phyloP scores from a whole-genome alignment of 2,113 vertebrate genomes.

The Perca fluviatilis region DNA sequence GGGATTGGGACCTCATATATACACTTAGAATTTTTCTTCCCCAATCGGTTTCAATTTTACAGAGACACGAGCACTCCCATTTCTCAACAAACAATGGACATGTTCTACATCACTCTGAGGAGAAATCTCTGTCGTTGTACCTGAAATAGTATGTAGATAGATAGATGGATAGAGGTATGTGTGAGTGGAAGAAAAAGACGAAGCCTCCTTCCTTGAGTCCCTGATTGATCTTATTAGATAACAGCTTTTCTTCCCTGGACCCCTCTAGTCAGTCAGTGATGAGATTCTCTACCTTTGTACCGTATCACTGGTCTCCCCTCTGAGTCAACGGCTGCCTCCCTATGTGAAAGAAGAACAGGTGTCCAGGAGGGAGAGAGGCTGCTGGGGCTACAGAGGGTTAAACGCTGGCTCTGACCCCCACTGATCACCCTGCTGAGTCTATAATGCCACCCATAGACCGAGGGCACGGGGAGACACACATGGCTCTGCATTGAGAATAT shows the following conservation, averaged over 20 bases:
- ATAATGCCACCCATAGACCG: slow-evolving; percentile 71
- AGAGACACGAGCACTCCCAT: not conserved
- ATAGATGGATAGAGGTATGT: too few relatives aligned
- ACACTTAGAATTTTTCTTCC: not conserved
- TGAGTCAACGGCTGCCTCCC: slow-evolving; percentile 26
- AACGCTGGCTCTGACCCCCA: slow-evolving; percentile 71
- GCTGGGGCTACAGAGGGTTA: slow-evolving; percentile 71
- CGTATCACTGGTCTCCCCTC: slow-evolving; percentile 34
- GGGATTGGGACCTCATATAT: slow-evolving; percentile 59
- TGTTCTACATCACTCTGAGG: slow-evolving; percentile 7
- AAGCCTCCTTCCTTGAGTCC: not conserved
- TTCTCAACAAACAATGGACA: slow-evolving; percentile 29
- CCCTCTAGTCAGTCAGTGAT: not conserved
- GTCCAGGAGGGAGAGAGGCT: slow-evolving; percentile 58
- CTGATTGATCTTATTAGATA: slow-evolving; percentile 12
- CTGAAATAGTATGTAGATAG: slow-evolving; percentile 21
- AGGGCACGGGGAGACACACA: slow-evolving; percentile 59
- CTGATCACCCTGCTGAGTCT: slow-evolving; percentile 74
- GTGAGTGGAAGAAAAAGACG: slow-evolving; percentile 4
- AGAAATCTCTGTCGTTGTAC: slow-evolving; percentile 16
- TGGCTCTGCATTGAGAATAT: slow-evolving; percentile 65
- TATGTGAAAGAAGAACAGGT: slow-evolving; percentile 61
- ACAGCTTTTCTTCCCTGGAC: not conserved
- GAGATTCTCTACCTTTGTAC: not conserved
- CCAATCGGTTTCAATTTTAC: slow-evolving; percentile 46